Percentiles rank a stretch among this genome's conserved stretches.
phyloP scores from a whole-genome alignment of 2,888 invertebrate genomes.

The Scaeva pyrastri region DNA sequence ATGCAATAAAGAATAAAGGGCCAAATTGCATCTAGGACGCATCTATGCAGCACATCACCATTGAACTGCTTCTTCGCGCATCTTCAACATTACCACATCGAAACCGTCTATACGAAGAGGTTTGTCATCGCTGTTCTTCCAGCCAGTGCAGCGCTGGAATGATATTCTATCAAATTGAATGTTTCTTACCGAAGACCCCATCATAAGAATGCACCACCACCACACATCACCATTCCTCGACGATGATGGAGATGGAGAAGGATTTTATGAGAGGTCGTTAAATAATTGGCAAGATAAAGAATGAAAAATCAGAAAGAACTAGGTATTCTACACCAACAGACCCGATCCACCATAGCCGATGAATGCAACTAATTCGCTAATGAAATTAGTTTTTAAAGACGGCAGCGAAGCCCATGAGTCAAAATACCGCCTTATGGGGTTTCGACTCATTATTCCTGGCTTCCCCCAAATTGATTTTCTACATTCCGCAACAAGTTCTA shows the following conservation, averaged over 20 bases:
- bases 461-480: slow-evolving; percentile 72
- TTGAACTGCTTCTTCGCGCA: slow-evolving; percentile 9
- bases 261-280: slow-evolving; percentile 70
- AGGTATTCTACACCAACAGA: slow-evolving; percentile 7
- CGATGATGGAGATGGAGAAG: no score
- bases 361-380: slow-evolving; percentile 74
- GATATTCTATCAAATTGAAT: no score
- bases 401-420: background rate
- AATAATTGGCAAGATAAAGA: slow-evolving; percentile 50
- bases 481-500: slow-evolving; percentile 52
- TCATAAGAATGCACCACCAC: background rate
- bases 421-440: slow-evolving; percentile 30
- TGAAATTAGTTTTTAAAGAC: slow-evolving; percentile 74
- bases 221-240: background rate
- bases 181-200: slow-evolving; percentile 23
- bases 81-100: slow-evolving; percentile 13
- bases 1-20: slow-evolving; percentile 82
- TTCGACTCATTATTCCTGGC: background rate
- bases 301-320: slow-evolving; percentile 21
- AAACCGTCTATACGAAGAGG: background rate
- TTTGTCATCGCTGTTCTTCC: no score
- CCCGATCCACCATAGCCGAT: slow-evolving; percentile 47
- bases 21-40: slow-evolving; percentile 19
- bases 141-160: no score
- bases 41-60: slow-evolving; percentile 24